Evolutionary conservation across 2,113 vertebrate species (phyloP), one percentile per base, ranked within the genome.

Genomic region (Phoxinus phoxinus): DNA sequence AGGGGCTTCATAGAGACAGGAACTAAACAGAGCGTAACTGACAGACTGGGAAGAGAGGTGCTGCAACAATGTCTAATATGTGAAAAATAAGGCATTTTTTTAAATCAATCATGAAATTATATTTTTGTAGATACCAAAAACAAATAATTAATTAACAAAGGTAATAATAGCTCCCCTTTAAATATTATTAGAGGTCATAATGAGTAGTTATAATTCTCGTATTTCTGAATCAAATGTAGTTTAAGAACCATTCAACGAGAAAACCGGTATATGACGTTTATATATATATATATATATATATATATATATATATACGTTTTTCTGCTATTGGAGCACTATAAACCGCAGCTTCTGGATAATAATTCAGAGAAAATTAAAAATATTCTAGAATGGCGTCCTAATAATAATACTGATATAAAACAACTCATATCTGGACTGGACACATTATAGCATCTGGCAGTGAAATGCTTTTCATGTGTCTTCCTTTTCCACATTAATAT

Each of bases 391-490:
- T 87, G 89, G 35, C 21, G 15, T 25, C 23, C 23, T 21, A n/a
- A n/a, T n/a, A n/a, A 21, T 87, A 69, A 85, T 77, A 87, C 30
- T 85, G 89, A 85, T 89, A 88, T 13, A n/a, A n/a, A n/a, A n/a
- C n/a, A n/a, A n/a, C n/a, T n/a, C n/a, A n/a, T n/a, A n/a, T n/a
- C n/a, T n/a, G n/a, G n/a, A n/a, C n/a, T n/a, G n/a, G n/a, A n/a
- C n/a, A n/a, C n/a, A 17, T 58, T 23, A 2, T 41, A 44, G 35
- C n/a, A 1, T 25, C 83, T 21, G 73, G 37, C 2, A 37, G 27
- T 85, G 78, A 85, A 73, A 74, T 89, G 71, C 87, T 88, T 71
- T 82, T 58, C 46, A 51, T 81, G 92, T 94, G 92, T 92, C 92
- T 92, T 93, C 87, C 73, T 19, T 76, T 76, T 76, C 12, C 48